Percentiles rank a stretch among this genome's conserved stretches.
Conservation (phyloP, 2,888 invertebrate genomes). For the Drosophila mimica region DNA sequence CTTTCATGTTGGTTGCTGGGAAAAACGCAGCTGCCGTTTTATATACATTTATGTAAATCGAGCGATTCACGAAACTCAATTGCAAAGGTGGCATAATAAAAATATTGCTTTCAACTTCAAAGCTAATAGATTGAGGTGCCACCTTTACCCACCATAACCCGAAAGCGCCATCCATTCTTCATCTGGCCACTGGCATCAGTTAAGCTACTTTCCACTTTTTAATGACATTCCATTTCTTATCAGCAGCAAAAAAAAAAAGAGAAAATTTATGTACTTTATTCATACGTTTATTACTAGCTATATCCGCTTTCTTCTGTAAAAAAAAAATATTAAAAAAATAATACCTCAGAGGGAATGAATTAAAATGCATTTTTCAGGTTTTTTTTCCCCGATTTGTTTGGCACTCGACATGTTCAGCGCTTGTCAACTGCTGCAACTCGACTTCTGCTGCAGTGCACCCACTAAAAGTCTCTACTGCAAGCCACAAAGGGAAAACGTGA, state of each 20-base stretch:
- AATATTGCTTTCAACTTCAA: background rate
- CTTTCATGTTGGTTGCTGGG: background rate
- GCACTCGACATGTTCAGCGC: slow-evolving; percentile 14
- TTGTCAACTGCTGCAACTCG: slow-evolving; percentile 28
- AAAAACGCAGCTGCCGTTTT: background rate
- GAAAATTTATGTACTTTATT: slow-evolving; percentile 28
- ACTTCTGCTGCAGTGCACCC: slow-evolving; percentile 48
- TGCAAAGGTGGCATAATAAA: background rate
- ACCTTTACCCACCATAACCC: background rate
- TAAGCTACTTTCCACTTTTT: slow-evolving; percentile 8
- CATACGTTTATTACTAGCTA: background rate
- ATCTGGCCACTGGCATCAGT: background rate
- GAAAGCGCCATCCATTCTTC: background rate
- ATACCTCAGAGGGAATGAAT: slow-evolving; percentile 8
- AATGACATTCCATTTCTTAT: slow-evolving; percentile 21
- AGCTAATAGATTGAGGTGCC: background rate
- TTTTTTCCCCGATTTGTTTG: slow-evolving; percentile 20
- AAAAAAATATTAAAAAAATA: slow-evolving; percentile 2
- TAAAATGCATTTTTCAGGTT: slow-evolving; percentile 21
- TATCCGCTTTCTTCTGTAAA: slow-evolving; percentile 43
- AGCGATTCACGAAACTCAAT: background rate
- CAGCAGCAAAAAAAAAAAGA: slow-evolving; percentile 36
- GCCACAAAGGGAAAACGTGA: slow-evolving; percentile 35
- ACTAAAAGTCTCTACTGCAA: slow-evolving; percentile 13
- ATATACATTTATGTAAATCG: background rate